phyloP scores from a whole-genome alignment of 2,888 invertebrate genomes.

The Lathronympha strigana region DNA sequence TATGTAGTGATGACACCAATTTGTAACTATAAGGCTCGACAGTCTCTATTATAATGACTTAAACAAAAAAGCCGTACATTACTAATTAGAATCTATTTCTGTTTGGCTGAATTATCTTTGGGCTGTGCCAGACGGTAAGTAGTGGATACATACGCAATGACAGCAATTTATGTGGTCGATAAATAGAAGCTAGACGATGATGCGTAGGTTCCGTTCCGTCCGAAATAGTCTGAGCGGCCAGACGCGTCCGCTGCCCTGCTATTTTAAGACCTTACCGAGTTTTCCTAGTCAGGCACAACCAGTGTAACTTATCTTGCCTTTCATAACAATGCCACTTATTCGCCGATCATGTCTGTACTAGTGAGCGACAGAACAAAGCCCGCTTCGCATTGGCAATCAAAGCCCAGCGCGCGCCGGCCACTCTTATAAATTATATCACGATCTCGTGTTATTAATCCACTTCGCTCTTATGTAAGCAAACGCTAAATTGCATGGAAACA shows the following conservation, averaged over 20 bases:
- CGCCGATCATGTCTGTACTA: neutral
- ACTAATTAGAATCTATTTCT: conserved; percentile 31
- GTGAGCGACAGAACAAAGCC: neutral
- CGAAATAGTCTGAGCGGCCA: conserved; percentile 62
- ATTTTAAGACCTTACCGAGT: neutral
- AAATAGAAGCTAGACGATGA: conserved; percentile 68
- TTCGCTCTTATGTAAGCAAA: conserved; percentile 33
- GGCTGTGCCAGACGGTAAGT: conserved; percentile 58
- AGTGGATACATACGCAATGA: conserved; percentile 60
- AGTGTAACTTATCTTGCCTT: neutral
- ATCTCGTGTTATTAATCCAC: conserved; percentile 34
- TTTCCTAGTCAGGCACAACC: neutral
- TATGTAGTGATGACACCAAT: no score
- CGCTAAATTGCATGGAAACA: conserved; percentile 33
- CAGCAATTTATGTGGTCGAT: conserved; percentile 65
- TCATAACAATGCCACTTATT: neutral
- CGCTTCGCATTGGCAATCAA: neutral
- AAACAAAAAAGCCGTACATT: conserved; percentile 4
- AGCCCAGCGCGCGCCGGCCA: conserved; percentile 26
- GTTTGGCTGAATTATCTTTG: conserved; percentile 40
- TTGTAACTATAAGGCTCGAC: no score
- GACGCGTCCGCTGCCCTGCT: conserved; percentile 46
- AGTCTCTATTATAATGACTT: neutral
- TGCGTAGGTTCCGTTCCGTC: conserved; percentile 66
- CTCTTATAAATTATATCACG: conserved; percentile 38